A percentile compares a stretch with the other conserved stretches of the same genome.
These are phyloP conservation scores for Coregonus ussuriensis DNA, from an alignment of 2,797 vertebrate genomes.

Conservation along the genomic window DNA sequence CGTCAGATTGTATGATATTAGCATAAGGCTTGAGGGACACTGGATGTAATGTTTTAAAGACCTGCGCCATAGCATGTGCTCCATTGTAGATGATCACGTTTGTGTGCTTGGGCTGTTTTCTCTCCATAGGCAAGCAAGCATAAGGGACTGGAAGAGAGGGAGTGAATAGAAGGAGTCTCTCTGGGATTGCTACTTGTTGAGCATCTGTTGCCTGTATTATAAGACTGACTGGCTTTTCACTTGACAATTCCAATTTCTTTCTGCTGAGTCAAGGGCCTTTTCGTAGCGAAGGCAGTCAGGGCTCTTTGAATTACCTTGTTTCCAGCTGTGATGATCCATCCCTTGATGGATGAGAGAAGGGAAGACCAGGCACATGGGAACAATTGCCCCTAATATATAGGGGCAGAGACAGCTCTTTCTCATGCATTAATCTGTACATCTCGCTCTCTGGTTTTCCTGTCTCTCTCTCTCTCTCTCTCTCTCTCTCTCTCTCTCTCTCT, in stretches of 20 bases:
- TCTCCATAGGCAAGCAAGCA: slow-evolving; percentile 6
- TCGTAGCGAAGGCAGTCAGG: slow-evolving; percentile 5
- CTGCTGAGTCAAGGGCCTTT: slow-evolving; percentile 39
- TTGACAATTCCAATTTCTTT: slow-evolving; percentile 30
- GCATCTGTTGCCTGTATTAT: slow-evolving; percentile 18
- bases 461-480: slow-evolving; percentile 1
- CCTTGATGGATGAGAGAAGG: slow-evolving; percentile 15
- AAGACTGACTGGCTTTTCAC: slow-evolving; percentile 23
- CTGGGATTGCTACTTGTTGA: slow-evolving; percentile 1
- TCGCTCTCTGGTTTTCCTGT: not conserved
- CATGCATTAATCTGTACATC: not conserved
- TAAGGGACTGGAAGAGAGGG: not conserved
- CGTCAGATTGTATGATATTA: not conserved
- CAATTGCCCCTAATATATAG: not conserved
- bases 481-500: slow-evolving; percentile 1
- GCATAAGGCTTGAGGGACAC: not conserved
- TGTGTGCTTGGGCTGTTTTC: not conserved
- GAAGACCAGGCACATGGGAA: not conserved
- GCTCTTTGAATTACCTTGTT: slow-evolving; percentile 20
- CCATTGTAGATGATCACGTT: not conserved
- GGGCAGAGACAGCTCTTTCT: not conserved
- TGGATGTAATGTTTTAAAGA: slow-evolving; percentile 2
- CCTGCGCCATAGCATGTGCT: not conserved
- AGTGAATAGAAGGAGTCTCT: not conserved
- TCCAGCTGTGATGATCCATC: slow-evolving; percentile 19